A percentile compares a stretch with the other conserved stretches of the same genome.
Conservation (phyloP, 2,888 invertebrate species). For the Cyclophora albipunctata region DNA sequence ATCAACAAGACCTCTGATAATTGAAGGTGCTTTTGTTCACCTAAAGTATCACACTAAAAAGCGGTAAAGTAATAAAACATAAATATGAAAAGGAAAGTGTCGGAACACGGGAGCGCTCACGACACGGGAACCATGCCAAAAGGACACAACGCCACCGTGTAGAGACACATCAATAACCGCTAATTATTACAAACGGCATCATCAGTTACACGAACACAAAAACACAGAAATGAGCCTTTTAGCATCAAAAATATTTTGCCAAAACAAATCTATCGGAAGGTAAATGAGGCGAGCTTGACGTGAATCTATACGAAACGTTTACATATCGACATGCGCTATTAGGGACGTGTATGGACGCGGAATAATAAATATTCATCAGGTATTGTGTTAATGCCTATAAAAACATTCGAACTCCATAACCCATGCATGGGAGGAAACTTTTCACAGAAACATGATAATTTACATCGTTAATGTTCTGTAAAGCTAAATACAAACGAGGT, state of each 20-base stretch:
- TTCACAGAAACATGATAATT: no score
- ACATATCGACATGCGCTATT: slow-evolving; percentile 48
- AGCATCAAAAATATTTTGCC: slow-evolving; percentile 16
- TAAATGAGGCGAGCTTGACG: slow-evolving; percentile 51
- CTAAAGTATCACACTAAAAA: no score
- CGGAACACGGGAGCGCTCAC: no score
- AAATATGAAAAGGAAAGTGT: no score
- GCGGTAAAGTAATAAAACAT: no score
- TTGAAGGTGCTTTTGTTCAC: no score
- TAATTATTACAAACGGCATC: slow-evolving; percentile 16
- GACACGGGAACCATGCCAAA: slow-evolving; percentile 11
- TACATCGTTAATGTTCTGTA: no score
- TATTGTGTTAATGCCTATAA: slow-evolving; percentile 42
- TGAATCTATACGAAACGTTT: slow-evolving; percentile 31
- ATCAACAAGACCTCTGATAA: no score
- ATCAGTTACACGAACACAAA: slow-evolving; percentile 10
- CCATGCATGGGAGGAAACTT: no score
- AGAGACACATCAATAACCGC: slow-evolving; percentile 14
- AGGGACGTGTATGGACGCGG: slow-evolving; percentile 33
- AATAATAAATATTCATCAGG: slow-evolving; percentile 53
- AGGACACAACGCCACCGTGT: slow-evolving; percentile 6
- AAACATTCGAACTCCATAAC: slow-evolving; percentile 26
- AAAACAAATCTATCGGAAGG: slow-evolving; percentile 46
- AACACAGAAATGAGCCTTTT: slow-evolving; percentile 10
- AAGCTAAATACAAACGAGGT: no score